A percentile compares a stretch with the other conserved stretches of the same genome.
Evolutionary conservation across 2,797 vertebrate species (phyloP).

Genomic region (Xyrichtys novacula): DNA sequence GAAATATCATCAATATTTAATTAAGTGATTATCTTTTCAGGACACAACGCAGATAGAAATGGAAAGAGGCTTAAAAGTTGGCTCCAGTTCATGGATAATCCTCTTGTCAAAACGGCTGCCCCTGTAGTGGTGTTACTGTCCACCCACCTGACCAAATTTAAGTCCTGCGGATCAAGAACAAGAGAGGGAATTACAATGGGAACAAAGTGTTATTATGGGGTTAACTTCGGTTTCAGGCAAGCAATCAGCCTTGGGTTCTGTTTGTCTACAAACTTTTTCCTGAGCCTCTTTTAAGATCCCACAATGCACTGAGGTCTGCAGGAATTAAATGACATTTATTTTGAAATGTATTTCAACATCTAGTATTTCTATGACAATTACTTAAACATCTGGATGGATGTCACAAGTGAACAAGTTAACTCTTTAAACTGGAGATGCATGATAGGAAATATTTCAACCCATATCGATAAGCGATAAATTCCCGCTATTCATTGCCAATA

Average conservation of each 20-base stretch:
- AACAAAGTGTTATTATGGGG: slow-evolving; percentile 1
- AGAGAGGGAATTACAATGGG: background rate
- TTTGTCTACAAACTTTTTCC: background rate
- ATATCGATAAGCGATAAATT: no score
- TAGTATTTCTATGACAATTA: no score
- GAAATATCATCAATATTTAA: slow-evolving; percentile 83
- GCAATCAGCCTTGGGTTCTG: background rate
- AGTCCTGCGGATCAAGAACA: slow-evolving; percentile 26
- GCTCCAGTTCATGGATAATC: slow-evolving; percentile 70
- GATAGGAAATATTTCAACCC: no score
- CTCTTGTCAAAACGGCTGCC: slow-evolving; percentile 67
- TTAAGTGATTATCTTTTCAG: slow-evolving; percentile 77
- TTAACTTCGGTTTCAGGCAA: background rate
- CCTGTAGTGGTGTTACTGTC: slow-evolving; percentile 42
- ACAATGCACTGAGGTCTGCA: background rate
- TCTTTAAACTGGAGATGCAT: no score
- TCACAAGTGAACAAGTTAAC: no score
- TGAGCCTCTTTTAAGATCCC: background rate
- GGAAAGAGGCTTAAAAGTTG: slow-evolving; percentile 74
- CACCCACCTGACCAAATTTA: slow-evolving; percentile 54
- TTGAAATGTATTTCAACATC: no score
- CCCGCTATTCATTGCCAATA: no score
- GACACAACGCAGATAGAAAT: slow-evolving; percentile 72
- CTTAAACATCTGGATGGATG: no score
- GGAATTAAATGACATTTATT: no score